Percentiles rank a stretch among this genome's conserved stretches.
phyloP scores from a whole-genome alignment of 1,140 invertebrate genomes.

The Bombus sibiricus region DNA sequence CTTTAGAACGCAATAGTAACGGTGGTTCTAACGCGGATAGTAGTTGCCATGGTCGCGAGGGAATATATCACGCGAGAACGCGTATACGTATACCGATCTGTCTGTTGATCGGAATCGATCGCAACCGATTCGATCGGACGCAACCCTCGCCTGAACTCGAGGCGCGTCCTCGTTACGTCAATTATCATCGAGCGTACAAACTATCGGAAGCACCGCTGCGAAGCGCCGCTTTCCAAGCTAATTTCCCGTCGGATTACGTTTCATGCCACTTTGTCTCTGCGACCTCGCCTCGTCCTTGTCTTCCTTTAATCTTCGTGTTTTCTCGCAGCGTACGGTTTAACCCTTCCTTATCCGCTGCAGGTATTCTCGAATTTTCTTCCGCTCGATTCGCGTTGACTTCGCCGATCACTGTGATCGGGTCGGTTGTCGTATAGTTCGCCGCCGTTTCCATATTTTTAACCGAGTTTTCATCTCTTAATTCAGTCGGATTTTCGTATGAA shows the following conservation, averaged over 20 bases:
- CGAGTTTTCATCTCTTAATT: too few species aligned
- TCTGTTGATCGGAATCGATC: not conserved
- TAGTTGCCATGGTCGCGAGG: conserved; percentile 20
- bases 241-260: conserved; percentile 66
- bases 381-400: too few species aligned
- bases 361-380: too few species aligned
- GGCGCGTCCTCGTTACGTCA: conserved; percentile 69
- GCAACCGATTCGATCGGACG: not conserved
- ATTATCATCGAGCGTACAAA: conserved; percentile 72
- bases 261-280: not conserved
- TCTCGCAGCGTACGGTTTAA: too few species aligned
- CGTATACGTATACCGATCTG: conserved; percentile 59
- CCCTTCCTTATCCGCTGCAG: too few species aligned
- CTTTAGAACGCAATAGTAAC: not conserved
- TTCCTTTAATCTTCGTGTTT: not conserved
- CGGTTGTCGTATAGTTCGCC: too few species aligned
- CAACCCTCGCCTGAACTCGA: not conserved
- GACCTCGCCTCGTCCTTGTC: not conserved
- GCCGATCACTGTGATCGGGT: too few species aligned
- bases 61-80: not conserved
- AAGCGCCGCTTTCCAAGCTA: conserved; percentile 63
- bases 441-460: too few species aligned
- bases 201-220: conserved; percentile 64
- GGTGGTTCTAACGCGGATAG: not conserved
- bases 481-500: too few species aligned